Base-by-base conservation (phyloP, 2,888 invertebrate genomes). In the Agrenia bidenticulata region DNA sequence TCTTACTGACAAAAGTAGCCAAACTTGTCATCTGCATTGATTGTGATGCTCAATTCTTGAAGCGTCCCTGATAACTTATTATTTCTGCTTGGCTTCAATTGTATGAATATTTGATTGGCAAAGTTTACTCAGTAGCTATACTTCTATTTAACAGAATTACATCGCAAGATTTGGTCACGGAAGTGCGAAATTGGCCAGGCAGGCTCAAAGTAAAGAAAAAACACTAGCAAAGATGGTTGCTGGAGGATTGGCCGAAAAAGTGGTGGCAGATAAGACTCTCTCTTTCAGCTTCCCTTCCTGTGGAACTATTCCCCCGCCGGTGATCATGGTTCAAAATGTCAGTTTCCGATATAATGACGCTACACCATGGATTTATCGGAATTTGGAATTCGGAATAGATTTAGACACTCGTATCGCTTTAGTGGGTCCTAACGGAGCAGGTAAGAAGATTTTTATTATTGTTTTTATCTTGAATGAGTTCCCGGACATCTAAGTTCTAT, bases 151-250 rank as follows among this genome's bases (percentile, higher is more conserved):
- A 69, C 80, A 91, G 88, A 96, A 98, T 80, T 99, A 99, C 81
- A 97, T 99, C 74, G 98, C 98, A 0, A 85, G 99, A 61, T 99
- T 99, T 81, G 99, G 99, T 85, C 99, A 99, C 84, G 99, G 99
- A 78, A 95, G 94, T 15, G 99, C 98, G 0, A 99, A 99, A 82
- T 82, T 99, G 73, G 99, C 99, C 0, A 85, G 99, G 66, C 99
- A 99, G 80, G 99, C 99, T 9, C 99, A 99, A 82, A 97, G 96
- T 72, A 99, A 99, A 82, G 99, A 99, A 81, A 99, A 99, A 81
- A 98, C 98, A 0, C 82, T 99, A 66, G 96, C 96, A 24, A 99
- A 99, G 82, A 99, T 99, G 99, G 95, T 99, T 15, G 95, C 97
- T 37, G 92, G 83, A 39, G 69, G 69, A 61, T 57, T 51, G 37